Conservation (phyloP, 2,888 invertebrate genomes). For the Itoplectis maculator region DNA sequence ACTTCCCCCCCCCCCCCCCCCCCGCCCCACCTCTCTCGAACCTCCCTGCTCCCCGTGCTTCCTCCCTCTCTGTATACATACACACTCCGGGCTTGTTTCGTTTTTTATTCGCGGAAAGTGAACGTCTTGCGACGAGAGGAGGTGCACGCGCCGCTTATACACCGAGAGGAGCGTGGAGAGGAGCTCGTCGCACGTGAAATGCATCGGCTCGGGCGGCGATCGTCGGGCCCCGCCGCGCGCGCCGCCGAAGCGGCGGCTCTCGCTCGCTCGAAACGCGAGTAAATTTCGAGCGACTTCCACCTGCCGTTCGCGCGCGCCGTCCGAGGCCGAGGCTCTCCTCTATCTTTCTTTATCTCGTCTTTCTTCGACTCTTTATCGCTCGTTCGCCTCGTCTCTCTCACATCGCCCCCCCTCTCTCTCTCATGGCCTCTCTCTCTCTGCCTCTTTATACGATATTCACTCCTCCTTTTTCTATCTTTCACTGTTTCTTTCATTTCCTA, state of each 20-base stretch:
- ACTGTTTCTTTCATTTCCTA: conserved; percentile 13
- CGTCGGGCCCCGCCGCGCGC: no score
- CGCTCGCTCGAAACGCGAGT: conserved; percentile 72
- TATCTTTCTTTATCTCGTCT: conserved; percentile 58
- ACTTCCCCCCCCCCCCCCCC: conserved; percentile 19
- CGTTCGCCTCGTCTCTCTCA: conserved; percentile 25
- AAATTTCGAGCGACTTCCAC: conserved; percentile 80
- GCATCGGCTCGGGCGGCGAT: conserved; percentile 71
- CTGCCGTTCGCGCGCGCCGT: conserved; percentile 76
- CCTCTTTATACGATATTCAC: conserved; percentile 30
- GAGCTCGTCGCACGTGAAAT: conserved; percentile 65
- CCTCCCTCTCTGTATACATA: conserved; percentile 9
- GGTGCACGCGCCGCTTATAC: conserved; percentile 49
- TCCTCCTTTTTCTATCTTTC: conserved; percentile 35
- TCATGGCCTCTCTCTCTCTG: conserved; percentile 17
- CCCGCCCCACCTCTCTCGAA: conserved; percentile 16
- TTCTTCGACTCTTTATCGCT: conserved; percentile 40
- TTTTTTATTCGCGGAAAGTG: conserved; percentile 62
- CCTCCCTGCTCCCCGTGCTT: conserved; percentile 20
- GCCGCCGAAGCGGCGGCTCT: neutral
- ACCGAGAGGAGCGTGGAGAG: no score
- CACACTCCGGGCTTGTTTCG: conserved; percentile 27
- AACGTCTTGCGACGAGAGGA: conserved; percentile 47
- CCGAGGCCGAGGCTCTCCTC: conserved; percentile 69
- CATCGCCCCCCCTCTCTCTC: no score